phyloP scores from a whole-genome alignment of 2,113 vertebrate genomes.

The Saccopteryx bilineata region DNA sequence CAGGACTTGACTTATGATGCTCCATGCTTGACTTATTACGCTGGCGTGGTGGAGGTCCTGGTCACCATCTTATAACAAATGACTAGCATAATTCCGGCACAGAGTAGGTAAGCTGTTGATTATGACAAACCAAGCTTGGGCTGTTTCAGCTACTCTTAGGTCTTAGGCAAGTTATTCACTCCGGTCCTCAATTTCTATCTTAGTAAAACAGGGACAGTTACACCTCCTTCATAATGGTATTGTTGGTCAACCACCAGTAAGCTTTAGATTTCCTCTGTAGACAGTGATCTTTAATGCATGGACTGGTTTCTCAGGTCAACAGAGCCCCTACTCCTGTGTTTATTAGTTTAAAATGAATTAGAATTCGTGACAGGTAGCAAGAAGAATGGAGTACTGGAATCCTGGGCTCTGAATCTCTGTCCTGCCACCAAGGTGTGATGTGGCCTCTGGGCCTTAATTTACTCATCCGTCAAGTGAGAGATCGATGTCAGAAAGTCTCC shows the following conservation, averaged over 20 bases:
- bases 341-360: not conserved
- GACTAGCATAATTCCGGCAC: not conserved
- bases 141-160: not conserved
- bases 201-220: not conserved
- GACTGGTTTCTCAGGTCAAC: not conserved
- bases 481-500: not conserved
- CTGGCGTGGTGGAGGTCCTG: too few relatives aligned
- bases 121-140: not conserved
- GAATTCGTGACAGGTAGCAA: not conserved
- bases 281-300: not conserved
- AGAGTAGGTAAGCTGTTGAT: not conserved
- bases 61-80: not conserved
- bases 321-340: not conserved
- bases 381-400: not conserved
- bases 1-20: not conserved
- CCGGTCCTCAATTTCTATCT: not conserved
- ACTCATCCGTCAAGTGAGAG: not conserved
- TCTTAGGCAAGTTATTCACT: not conserved
- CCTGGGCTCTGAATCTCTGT: not conserved
- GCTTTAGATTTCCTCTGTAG: not conserved
- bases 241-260: not conserved
- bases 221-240: not conserved
- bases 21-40: not conserved
- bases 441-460: constrained; percentile 40
- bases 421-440: not conserved